Evolutionary conservation across 2,888 invertebrate genomes (phyloP), one percentile per base, ranked within the genome.

Genomic region (Empis livida): DNA sequence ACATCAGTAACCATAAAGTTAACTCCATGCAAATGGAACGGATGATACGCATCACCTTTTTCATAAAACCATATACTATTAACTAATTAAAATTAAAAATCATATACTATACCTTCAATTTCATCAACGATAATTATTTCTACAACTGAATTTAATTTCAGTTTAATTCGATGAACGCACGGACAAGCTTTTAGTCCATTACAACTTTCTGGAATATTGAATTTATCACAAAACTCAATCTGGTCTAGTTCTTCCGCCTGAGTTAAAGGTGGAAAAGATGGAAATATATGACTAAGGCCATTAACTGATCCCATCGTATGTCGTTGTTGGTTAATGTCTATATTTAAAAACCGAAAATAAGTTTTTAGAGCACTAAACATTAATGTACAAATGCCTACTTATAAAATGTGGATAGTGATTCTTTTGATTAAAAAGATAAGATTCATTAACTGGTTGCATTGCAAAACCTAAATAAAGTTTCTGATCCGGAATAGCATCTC

Each of bases 231-330:
- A 54, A 59, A 67, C 43, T 59, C 44, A 17, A 54, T 54, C 46
- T 62, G 60, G 47, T 61, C 57, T 47, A 65, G 57, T 49, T 60
- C 53, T 30, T 52, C 50, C 11, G 55, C 56, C 61, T 90, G 89
- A 2, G 86, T 84, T 50, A 90, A 71, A 38, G 86, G 71, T 0
- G 90, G 87, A 1, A 84, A 83, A 2, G 83, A 75, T 0, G 90
- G 89, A 59, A 80, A 83, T 31, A 77, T 77, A 63, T 88, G 82
- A 10, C 84, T 80, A 15, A 84, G 76, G 45, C 86, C 82, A 63
- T 87, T 84, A 15, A 76, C 76, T 54, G 74, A 77, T 39, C 73
- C 78, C 9, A 60, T 55, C n/a, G 60, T 46, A 0, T 55, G 59
- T n/a, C n/a, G n/a, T n/a, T n/a, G n/a, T n/a, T n/a, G n/a, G n/a